Base-by-base conservation (phyloP, 2,113 vertebrate genomes). In the Formicarius rufipectus region DNA sequence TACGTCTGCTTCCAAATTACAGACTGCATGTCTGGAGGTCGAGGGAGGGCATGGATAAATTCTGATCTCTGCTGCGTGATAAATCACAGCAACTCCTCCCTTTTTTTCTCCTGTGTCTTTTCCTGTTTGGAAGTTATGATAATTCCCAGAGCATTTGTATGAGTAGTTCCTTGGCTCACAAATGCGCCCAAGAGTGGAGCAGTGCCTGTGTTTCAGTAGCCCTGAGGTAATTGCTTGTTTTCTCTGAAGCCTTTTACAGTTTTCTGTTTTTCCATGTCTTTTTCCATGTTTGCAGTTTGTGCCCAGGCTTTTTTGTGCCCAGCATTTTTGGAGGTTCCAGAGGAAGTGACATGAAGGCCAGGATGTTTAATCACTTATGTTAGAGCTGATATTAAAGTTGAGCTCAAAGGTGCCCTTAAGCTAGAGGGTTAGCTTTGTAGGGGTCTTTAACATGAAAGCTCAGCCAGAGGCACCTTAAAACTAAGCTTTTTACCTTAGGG, bases 321-420 rank as follows among this genome's bases (percentile, higher is more conserved):
- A 35, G 33, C 30, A 2, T 40, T 84, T 86, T 20, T 69, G 84
- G 80, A 87, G 44, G 56, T 58, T 87, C 35, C 77, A 75, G 56
- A 3, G 3, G 66, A 74, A 47, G 25, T 58, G 64, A 33, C 35
- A 17, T 1, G 4, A 33, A 75, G 60, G 28, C 37, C 0, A 0
- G 27, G 18, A 19, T 80, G 45, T 69, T 80, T 59, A 79, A 33
- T 83, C 5, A 1, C 67, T 84, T 25, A 9, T 1, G 4, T 66
- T n/a, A 59, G 82, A 74, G 42, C 11, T 6, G 3, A 21, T 72
- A 53, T 93, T 84, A 73, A 88, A 87, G 66, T 62, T 84, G 58
- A 74, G 42, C 64, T 87, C n/a, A 77, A 44, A 95, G n/a, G 14
- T 87, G 27, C 59, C 67, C 53, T 82, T 73, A 84, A 92, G 64